Percentiles rank a stretch among this genome's conserved stretches.
Evolutionary conservation across 2,113 vertebrate species (phyloP).

Genomic region (Mustela nigripes): DNA sequence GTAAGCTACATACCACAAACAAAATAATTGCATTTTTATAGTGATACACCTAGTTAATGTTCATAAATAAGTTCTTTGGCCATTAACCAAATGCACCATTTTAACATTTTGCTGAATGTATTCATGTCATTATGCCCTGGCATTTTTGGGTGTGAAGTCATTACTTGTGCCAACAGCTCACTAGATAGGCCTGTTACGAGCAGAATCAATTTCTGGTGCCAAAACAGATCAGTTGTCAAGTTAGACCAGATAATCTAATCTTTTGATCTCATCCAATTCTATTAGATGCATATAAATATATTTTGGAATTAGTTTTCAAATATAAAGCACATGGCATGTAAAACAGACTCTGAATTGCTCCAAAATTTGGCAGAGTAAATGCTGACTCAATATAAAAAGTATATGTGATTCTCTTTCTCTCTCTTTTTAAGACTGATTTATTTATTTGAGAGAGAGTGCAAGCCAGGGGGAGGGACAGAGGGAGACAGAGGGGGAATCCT

Average conservation of each 20-base stretch:
- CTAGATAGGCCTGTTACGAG: background rate
- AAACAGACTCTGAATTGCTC: background rate
- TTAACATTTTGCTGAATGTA: background rate
- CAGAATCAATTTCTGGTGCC: background rate
- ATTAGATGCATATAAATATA: background rate
- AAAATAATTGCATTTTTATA: background rate
- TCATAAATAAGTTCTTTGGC: background rate
- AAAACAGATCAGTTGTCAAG: background rate
- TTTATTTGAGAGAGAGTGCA: background rate
- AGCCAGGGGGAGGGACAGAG: background rate
- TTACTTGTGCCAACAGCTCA: background rate
- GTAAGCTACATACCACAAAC: background rate
- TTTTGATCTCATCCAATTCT: background rate
- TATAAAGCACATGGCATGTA: background rate
- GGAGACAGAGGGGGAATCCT: background rate
- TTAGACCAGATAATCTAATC: background rate
- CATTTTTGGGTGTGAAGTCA: background rate
- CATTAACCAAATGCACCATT: background rate
- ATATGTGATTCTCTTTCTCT: background rate
- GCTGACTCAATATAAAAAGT: background rate
- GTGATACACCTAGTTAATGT: background rate
- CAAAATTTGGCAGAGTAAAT: background rate
- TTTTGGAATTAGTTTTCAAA: slow-evolving; percentile 7
- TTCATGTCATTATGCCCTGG: background rate
- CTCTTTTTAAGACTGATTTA: background rate